Evolutionary conservation across 2,888 invertebrate genomes (phyloP).

Genomic region (Liopterus haemorrhoidalis): DNA sequence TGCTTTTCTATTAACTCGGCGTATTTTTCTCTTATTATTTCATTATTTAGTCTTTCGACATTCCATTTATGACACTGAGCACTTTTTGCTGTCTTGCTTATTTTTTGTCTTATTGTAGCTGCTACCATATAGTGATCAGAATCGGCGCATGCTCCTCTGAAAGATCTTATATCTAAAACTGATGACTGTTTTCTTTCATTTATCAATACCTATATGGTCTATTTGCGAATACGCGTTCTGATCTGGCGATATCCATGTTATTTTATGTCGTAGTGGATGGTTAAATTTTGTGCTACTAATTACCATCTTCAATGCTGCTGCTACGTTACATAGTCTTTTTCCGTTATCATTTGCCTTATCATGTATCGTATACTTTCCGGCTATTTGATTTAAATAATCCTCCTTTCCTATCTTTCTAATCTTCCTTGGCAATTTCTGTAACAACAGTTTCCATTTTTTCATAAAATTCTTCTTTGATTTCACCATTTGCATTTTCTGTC

Average conservation of each 20-base stretch:
- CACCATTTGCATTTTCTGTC: not conserved
- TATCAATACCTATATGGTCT: constrained; percentile 3
- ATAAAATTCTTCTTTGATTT: constrained; percentile 1
- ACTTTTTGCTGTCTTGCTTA: not conserved
- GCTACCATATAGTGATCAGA: constrained; percentile 3
- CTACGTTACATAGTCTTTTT: not conserved
- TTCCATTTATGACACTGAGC: not conserved
- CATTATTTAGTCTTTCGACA: not conserved
- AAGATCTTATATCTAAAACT: constrained; percentile 4
- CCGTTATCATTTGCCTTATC: constrained; percentile 7
- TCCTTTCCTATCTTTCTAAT: not conserved
- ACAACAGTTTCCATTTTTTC: not conserved
- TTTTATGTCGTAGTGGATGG: not conserved
- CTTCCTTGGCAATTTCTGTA: not conserved
- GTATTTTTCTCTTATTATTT: not conserved
- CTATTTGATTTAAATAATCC: not conserved
- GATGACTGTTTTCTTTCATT: constrained; percentile 2
- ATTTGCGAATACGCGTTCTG: constrained; percentile 1
- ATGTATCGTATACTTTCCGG: constrained; percentile 3
- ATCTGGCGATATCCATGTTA: constrained; percentile 9
- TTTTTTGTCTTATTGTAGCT: constrained; percentile 1
- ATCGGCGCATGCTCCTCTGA: constrained; percentile 4
- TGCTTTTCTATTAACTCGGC: not conserved
- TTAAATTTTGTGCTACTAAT: not conserved
- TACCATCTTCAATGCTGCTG: not conserved